Conservation (phyloP, 2,888 invertebrate species). For the Agrochola lota region DNA sequence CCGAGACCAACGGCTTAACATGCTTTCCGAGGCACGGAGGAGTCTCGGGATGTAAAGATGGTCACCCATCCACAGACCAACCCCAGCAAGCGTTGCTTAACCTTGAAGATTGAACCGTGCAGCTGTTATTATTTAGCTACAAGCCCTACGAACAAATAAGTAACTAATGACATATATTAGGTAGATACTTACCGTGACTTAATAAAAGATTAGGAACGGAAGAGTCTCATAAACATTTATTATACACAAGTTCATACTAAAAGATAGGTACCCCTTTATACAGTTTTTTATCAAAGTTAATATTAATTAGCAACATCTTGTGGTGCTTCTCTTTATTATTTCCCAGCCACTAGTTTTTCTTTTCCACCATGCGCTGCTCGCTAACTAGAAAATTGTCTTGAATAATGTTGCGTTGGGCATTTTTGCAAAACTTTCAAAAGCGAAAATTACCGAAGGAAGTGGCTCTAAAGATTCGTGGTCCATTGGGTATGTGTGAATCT, state of each 20-base stretch:
- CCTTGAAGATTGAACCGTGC: background rate
- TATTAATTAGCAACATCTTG: background rate
- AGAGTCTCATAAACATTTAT: too few species aligned
- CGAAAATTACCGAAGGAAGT: background rate
- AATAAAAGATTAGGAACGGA: background rate
- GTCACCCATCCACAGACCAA: too few species aligned
- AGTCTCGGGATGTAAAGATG: too few species aligned
- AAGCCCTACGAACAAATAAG: background rate
- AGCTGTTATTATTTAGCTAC: background rate
- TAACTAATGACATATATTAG: too few species aligned
- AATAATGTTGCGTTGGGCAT: background rate
- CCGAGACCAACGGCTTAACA: too few species aligned
- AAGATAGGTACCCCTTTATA: too few species aligned
- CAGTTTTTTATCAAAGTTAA: background rate
- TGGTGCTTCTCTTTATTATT: background rate
- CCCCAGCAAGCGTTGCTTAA: background rate
- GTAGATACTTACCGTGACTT: background rate
- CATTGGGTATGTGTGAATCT: background rate
- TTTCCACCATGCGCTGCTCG: background rate
- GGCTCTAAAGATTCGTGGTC: background rate
- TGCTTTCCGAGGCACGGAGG: too few species aligned
- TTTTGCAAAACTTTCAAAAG: background rate
- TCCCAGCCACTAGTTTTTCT: background rate
- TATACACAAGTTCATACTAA: too few species aligned
- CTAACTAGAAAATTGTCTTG: constrained; percentile 3